Conservation (phyloP, 2,113 vertebrate species). For the Myotis yumanensis region DNA sequence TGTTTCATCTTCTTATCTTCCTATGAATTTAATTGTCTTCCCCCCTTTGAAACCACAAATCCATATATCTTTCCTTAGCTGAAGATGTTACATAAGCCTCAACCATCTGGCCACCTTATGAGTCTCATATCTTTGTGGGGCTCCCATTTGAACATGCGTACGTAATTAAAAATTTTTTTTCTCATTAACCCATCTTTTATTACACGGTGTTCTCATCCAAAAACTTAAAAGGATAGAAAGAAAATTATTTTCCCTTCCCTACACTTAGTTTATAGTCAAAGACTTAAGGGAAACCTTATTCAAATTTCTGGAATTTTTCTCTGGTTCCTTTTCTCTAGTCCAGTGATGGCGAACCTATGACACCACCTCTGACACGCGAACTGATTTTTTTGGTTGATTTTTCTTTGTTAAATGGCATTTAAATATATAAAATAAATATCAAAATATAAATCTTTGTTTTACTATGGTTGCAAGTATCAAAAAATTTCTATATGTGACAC, state of each 20-base stretch:
- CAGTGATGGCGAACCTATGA: too few relatives aligned
- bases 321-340: not conserved
- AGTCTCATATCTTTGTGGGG: not conserved
- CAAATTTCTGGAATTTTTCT: not conserved
- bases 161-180: not conserved
- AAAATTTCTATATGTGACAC: too few relatives aligned
- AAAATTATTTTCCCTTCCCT: not conserved
- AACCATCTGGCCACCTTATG: not conserved
- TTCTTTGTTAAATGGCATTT: too few relatives aligned
- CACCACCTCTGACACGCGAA: too few relatives aligned
- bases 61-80: not conserved
- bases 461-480: too few relatives aligned
- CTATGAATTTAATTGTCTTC: not conserved
- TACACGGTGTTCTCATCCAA: not conserved
- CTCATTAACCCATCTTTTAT: not conserved
- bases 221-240: not conserved
- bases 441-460: too few relatives aligned
- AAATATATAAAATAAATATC: too few relatives aligned
- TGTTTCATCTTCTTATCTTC: not conserved
- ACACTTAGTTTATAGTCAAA: not conserved
- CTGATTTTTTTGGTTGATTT: too few relatives aligned
- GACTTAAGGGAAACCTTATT: not conserved
- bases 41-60: not conserved
- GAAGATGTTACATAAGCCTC: not conserved
- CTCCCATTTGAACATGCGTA: not conserved